Percentiles rank a stretch among this genome's conserved stretches.
Evolutionary conservation across 2,113 vertebrate species (phyloP).

Genomic region (Notarius quadriscutis): DNA sequence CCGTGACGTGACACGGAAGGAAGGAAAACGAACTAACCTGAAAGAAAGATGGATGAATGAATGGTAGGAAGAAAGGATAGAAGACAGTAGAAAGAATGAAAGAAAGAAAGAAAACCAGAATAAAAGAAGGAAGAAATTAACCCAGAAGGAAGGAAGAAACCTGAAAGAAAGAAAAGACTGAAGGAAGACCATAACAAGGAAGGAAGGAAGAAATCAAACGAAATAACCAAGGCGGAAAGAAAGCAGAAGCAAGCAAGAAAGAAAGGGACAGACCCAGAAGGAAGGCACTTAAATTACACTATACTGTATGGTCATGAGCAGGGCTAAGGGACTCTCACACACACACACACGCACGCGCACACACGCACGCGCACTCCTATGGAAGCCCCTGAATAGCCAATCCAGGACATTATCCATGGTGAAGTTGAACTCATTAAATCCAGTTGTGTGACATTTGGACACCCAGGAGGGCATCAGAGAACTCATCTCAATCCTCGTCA

Average conservation of each 20-base stretch:
- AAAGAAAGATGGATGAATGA: too few relatives aligned
- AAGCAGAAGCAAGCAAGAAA: neutral
- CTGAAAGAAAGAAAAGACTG: too few relatives aligned
- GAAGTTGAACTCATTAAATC: constrained; percentile 66
- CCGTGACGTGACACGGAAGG: too few relatives aligned
- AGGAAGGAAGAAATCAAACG: neutral
- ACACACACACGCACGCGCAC: neutral
- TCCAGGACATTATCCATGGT: constrained; percentile 59
- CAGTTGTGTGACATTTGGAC: constrained; percentile 65
- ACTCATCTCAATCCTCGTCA: constrained; percentile 63
- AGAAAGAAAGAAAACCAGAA: too few relatives aligned
- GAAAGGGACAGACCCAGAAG: neutral
- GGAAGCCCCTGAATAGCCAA: constrained; percentile 41
- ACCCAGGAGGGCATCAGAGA: constrained; percentile 57
- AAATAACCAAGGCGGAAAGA: too few relatives aligned
- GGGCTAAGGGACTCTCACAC: neutral
- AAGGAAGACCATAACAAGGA: too few relatives aligned
- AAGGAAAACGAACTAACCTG: too few relatives aligned
- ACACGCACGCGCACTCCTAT: constrained; percentile 39
- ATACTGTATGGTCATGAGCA: neutral
- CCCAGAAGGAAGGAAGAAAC: neutral
- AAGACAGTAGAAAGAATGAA: too few relatives aligned
- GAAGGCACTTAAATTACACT: constrained; percentile 10
- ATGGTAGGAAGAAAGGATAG: too few relatives aligned
- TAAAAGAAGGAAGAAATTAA: neutral